These are phyloP conservation scores for Gyps fulvus DNA, from an alignment of 2,113 vertebrate genomes.

Conservation along the genomic window DNA sequence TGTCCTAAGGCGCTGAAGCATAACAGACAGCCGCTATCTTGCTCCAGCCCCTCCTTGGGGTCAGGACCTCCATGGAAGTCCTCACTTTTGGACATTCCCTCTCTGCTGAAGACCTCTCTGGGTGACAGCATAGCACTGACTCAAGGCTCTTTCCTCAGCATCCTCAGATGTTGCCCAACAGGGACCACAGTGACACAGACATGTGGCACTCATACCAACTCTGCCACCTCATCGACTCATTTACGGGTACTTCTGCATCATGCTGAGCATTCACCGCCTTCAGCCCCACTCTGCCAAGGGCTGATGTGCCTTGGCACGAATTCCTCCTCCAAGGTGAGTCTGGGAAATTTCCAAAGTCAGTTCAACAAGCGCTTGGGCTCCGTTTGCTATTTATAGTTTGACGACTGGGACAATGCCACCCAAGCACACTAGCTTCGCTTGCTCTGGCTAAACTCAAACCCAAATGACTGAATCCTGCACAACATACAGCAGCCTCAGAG, in stretches of 20 bases:
- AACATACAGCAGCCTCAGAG: background rate
- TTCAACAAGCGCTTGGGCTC: background rate
- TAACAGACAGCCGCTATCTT: background rate
- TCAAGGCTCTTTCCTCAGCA: conserved; percentile 7
- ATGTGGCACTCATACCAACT: rapidly evolving
- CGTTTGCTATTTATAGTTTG: background rate
- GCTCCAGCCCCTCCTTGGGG: background rate
- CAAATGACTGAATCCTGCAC: background rate
- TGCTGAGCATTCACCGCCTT: background rate
- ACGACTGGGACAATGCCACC: background rate
- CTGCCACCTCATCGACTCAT: background rate
- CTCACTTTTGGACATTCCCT: background rate
- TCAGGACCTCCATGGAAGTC: rapidly evolving
- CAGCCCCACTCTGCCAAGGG: background rate
- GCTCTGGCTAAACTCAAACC: background rate
- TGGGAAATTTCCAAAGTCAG: background rate
- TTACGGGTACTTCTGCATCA: background rate
- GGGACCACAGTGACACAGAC: background rate
- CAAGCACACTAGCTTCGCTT: background rate
- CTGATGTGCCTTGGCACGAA: background rate
- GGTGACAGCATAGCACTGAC: background rate
- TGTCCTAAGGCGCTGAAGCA: rapidly evolving
- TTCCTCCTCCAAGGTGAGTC: background rate
- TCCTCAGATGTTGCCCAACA: background rate
- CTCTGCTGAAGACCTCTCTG: background rate